Conservation (phyloP, 2,888 invertebrate genomes). For the Horisme vitalbata region DNA sequence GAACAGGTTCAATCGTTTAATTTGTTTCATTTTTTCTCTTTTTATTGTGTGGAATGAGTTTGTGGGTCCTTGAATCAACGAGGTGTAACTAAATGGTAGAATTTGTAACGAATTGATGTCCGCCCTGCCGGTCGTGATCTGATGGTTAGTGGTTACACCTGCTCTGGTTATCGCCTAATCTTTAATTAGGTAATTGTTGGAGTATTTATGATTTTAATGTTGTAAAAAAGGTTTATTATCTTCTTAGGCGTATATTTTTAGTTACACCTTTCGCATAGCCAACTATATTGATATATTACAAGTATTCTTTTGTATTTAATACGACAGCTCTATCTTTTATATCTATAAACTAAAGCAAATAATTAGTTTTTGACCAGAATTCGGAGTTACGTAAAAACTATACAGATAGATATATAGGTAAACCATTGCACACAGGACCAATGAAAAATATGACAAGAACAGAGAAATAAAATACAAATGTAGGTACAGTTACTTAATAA, state of each 20-base stretch:
- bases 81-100: conserved; percentile 79
- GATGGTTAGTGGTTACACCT: conserved; percentile 62
- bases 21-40: conserved; percentile 71
- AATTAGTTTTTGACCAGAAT: too few relatives aligned
- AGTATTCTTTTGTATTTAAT: conserved; percentile 34
- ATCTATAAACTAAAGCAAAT: too few relatives aligned
- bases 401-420: too few relatives aligned
- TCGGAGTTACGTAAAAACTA: too few relatives aligned
- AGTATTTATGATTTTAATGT: conserved; percentile 37
- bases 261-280: conserved; percentile 10
- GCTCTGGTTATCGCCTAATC: conserved; percentile 65
- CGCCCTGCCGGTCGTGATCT: conserved; percentile 61
- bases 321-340: conserved; percentile 20
- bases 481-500: too few relatives aligned
- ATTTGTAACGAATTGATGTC: conserved; percentile 81
- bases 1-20: conserved; percentile 78
- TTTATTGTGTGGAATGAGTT: conserved; percentile 72
- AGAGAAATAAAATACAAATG: too few relatives aligned
- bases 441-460: too few relatives aligned
- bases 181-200: conserved; percentile 72
- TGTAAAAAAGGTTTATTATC: conserved; percentile 20
- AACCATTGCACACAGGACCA: too few relatives aligned
- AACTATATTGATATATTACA: too few relatives aligned
- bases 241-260: background rate
- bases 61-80: conserved; percentile 79